Evolutionary conservation across 2,797 vertebrate species (phyloP), one percentile per base, ranked within the genome.

Genomic region (Coluber constrictor): DNA sequence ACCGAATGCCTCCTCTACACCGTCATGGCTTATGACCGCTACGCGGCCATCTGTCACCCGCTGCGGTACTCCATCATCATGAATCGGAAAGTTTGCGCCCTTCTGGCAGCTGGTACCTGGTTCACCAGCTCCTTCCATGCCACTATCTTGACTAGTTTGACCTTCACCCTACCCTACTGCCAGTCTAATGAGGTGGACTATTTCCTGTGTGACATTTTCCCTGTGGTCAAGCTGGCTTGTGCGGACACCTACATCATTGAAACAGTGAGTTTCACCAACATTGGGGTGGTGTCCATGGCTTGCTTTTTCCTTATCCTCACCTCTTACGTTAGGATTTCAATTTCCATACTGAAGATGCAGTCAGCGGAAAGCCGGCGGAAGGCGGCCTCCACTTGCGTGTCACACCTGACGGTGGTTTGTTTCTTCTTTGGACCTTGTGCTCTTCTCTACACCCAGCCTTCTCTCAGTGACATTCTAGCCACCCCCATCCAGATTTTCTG

Each of bases 121-220:
- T 86, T 91, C 63, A 91, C 91, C 32, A 94, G 94, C 43, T 92
- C 90, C 0, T 93, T 92, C 55, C 95, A 96, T 7, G 91, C 20
- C 37, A 92, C 66, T 15, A 29, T 94, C 70, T 91, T 94, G 29
- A 95, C 94, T 15, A 94, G 59, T 0, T 20, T 95, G 91, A 95
- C 93, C 9, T 95, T 93, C 87, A 94, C 89, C 0, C 54, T 94
- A n/a, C 93, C 91, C 16, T 95, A 94, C 6, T 93, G 95, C 29
- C 43, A 70, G 23, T 93, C 93, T 57, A 94, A 96, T 0, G 60
- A 88, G 18, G 89, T 94, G n/a, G 90, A 94, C 79, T 92, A 94
- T 90, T 96, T 93, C 90, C 93, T 95, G 9, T 94, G 92, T 9
- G 92, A 96, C 90, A 93, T 94, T 74, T 96, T 95, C 60, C 90